A percentile compares a stretch with the other conserved stretches of the same genome.
Conservation (phyloP, 2,113 vertebrate genomes). For the Bungarus multicinctus region DNA sequence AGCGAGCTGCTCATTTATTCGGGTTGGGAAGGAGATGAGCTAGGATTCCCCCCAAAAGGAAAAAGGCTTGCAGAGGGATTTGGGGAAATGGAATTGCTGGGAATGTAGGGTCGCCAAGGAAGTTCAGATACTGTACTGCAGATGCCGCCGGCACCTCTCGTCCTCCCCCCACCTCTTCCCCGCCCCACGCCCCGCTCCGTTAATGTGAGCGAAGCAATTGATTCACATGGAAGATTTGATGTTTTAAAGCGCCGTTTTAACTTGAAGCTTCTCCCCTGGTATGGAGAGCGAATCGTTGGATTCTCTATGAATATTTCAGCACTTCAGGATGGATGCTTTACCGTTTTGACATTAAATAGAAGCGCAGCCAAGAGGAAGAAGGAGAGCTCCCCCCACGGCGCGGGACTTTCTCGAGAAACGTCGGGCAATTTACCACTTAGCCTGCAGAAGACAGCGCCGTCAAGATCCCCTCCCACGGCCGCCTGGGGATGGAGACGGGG, state of each 20-base stretch:
- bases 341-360: slow-evolving; percentile 12
- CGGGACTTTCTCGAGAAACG: not conserved
- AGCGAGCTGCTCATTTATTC: not conserved
- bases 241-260: slow-evolving; percentile 63
- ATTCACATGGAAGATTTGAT: slow-evolving; percentile 53
- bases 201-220: slow-evolving; percentile 41
- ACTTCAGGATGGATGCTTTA: not conserved
- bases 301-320: slow-evolving; percentile 29
- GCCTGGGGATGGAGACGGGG: not conserved
- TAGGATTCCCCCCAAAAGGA: not conserved
- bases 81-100: not conserved
- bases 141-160: not conserved
- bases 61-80: no score
- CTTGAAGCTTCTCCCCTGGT: slow-evolving; percentile 43
- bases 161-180: not conserved
- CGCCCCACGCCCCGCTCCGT: not conserved
- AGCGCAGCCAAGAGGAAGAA: not conserved
- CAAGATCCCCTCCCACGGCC: not conserved
- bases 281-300: slow-evolving; percentile 21
- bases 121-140: not conserved
- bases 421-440: not conserved
- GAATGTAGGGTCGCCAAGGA: not conserved
- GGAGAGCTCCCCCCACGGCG: not conserved
- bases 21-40: not conserved
- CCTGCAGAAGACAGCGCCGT: not conserved